Evolutionary conservation across 2,797 vertebrate genomes (phyloP), one percentile per base, ranked within the genome.

Genomic region (Hafferia zeledoni): DNA sequence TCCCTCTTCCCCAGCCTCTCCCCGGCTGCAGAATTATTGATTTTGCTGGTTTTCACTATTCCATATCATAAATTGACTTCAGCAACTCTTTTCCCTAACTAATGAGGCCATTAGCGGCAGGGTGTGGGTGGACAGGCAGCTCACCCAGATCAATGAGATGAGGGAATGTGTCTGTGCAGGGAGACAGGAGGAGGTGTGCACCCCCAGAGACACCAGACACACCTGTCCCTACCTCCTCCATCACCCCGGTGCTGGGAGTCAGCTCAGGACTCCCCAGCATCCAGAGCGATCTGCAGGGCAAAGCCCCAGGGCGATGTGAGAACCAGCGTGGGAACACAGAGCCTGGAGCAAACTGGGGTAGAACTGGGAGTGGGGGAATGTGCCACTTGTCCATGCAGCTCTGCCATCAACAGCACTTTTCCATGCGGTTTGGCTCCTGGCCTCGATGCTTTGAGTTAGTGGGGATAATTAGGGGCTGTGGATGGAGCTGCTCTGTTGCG

Each of bases 91-190:
- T 90, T 86, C 68, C 94, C 71, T 92, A 90, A 81, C 79, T 82
- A 94, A 93, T 53, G 87, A 97, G 93, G 92, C 96, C 94, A 85
- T 94, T 93, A 87, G 85, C 15, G 23, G 6, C 3, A 39, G 77
- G 76, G 78, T 44, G 10, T 23, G 69, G 89, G 95, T 5, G 35
- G 92, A 28, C 53, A 61, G 81, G 70, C 57, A 35, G 85, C 67
- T 23, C 22, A 2, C 83, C 10, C 4, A 9, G 52, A 90, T 81
- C 94, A 47, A 11, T 92, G 75, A 27, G 11, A 25, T 1, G 1
- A 15, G 46, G 77, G 68, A 30, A 50, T 46, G 63, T 9, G 59
- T 9, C 77, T 19, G 83, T 7, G 16, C 68, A 1, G 5, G 7
- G 39, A 43, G 93, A 28, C 3, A 12, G 70, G 9, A 24, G 81